Conservation (phyloP, 2,113 vertebrate species). For the Nerophis lumbriciformis region DNA sequence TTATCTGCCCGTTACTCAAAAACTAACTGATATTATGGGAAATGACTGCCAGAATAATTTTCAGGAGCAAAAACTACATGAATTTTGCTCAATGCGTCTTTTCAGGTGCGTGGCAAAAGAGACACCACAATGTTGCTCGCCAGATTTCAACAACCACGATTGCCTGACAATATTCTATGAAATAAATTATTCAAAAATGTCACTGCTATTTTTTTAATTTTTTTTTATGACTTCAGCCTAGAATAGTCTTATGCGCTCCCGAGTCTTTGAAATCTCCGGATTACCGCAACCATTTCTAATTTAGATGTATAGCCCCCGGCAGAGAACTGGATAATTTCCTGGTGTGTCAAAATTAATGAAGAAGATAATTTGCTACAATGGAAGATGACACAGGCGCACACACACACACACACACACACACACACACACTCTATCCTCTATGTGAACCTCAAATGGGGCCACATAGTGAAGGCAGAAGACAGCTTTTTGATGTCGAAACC, state of each 20-base stretch:
- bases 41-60: no score
- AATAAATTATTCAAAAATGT: conserved; percentile 41
- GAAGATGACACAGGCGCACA: conserved; percentile 22
- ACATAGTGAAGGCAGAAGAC: conserved; percentile 27
- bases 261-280: conserved; percentile 55
- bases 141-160: conserved; percentile 7
- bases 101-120: not conserved
- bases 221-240: conserved; percentile 21
- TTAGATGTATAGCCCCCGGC: conserved; percentile 59
- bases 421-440: conserved; percentile 34
- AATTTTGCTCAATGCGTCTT: no score
- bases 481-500: conserved; percentile 31
- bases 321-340: conserved; percentile 57
- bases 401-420: not conserved
- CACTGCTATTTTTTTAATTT: conserved; percentile 10
- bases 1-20: no score
- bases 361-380: conserved; percentile 60
- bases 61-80: no score
- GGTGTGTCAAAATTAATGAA: conserved; percentile 65
- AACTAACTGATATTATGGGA: no score
- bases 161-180: conserved; percentile 37
- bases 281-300: conserved; percentile 52
- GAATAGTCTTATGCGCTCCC: conserved; percentile 36
- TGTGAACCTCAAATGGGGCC: conserved; percentile 48
- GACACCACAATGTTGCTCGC: conserved; percentile 4